Evolutionary conservation across 2,797 vertebrate species (phyloP).

Genomic region (Gadopsis marmoratus): DNA sequence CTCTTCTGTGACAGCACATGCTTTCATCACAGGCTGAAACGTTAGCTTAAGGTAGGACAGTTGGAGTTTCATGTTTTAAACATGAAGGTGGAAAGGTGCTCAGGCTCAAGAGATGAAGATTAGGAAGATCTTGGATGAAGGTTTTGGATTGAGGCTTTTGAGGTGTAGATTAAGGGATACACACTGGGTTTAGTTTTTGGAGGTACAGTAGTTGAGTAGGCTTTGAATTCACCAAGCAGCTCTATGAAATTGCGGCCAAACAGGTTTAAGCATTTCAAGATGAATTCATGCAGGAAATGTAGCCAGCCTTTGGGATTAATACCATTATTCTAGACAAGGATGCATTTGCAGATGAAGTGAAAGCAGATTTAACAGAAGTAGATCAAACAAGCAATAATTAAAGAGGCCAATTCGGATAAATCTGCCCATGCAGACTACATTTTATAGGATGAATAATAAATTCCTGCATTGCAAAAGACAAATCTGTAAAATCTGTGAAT

Average conservation of each 20-base stretch:
- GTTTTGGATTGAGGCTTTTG: not conserved
- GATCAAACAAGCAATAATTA: not conserved
- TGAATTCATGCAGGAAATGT: conserved; percentile 12
- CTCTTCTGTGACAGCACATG: conserved; percentile 51
- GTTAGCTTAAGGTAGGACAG: conserved; percentile 24
- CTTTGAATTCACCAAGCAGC: not conserved
- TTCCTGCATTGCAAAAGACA: not conserved
- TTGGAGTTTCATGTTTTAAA: conserved; percentile 15
- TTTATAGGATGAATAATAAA: conserved; percentile 28
- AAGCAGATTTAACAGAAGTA: not conserved
- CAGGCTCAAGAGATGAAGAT: not conserved
- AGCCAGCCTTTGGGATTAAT: conserved; percentile 6
- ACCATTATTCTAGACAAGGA: not conserved
- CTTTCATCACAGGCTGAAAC: conserved; percentile 51
- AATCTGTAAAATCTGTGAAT: conserved; percentile 1
- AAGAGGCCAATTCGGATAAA: not conserved
- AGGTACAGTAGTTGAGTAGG: not conserved
- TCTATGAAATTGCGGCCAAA: not conserved
- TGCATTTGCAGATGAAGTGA: not conserved
- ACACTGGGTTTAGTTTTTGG: not conserved
- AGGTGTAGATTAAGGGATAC: conserved; percentile 14
- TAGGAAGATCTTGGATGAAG: not conserved
- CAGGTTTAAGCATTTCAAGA: conserved; percentile 19
- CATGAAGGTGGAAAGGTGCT: conserved; percentile 22
- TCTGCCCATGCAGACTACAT: not conserved